A percentile compares a stretch with the other conserved stretches of the same genome.
Evolutionary conservation across 2,797 vertebrate genomes (phyloP).

Genomic region (Tenualosa ilisha): DNA sequence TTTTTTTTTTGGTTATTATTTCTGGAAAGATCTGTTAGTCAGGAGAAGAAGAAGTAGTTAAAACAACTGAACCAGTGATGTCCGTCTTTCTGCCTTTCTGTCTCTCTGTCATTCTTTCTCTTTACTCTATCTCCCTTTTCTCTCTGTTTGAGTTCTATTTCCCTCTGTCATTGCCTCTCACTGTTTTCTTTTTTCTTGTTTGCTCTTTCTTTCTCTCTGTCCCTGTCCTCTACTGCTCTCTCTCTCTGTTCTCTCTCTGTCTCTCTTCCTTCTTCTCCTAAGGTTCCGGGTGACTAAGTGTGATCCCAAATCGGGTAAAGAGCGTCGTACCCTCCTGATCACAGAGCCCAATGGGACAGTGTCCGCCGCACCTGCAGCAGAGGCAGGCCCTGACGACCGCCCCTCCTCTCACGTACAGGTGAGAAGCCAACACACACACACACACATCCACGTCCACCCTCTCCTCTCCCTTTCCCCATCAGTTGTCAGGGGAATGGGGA

Average conservation of each 20-base stretch:
- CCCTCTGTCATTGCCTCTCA: neutral
- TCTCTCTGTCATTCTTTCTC: neutral
- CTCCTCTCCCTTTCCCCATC: too few relatives aligned
- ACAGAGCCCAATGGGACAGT: constrained; percentile 75
- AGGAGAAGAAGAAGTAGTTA: neutral
- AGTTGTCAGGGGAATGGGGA: neutral
- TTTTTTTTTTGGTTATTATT: neutral
- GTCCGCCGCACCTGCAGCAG: constrained; percentile 69
- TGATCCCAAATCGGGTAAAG: constrained; percentile 79
- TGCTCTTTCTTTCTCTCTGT: neutral
- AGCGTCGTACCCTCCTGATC: constrained; percentile 79
- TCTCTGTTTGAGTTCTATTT: neutral
- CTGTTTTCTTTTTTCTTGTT: neutral
- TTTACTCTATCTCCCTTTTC: neutral
- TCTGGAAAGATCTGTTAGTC: neutral
- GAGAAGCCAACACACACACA: constrained; percentile 19
- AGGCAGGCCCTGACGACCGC: constrained; percentile 57
- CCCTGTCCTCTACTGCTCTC: neutral
- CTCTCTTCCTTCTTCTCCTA: constrained; percentile 17
- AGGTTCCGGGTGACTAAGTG: constrained; percentile 96
- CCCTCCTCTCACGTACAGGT: constrained; percentile 69
- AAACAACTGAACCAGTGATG: neutral
- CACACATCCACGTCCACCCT: too few relatives aligned
- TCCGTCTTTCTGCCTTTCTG: neutral
- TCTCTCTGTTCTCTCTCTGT: neutral